Evolutionary conservation across 2,888 invertebrate genomes (phyloP), one percentile per base, ranked within the genome.

Genomic region (Melolontha melolontha): DNA sequence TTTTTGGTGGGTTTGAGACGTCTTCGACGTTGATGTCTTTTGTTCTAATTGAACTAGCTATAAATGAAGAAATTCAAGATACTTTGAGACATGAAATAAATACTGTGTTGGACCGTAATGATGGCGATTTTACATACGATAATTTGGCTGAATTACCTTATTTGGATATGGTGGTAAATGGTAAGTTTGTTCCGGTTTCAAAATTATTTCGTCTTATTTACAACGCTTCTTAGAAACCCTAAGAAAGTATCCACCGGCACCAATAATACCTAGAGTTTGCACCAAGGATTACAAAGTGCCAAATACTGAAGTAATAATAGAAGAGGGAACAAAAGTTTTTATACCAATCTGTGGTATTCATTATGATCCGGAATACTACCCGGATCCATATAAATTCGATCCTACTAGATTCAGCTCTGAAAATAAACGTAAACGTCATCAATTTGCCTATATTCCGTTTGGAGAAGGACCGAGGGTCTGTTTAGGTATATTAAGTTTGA

Each of bases 401-500:
- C 89, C 89, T 0, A 86, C 88, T 66, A 81, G 89, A 72, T 89
- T 89, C 76, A 81, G 79, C 44, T 85, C 85, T 17, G 83, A 84
- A 68, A 84, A 84, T 64, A 84, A 81, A 70, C 77, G 77, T n/a
- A 79, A 81, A 69, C 81, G 85, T 16, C 82, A 82, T 71, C 84
- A 85, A 29, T 85, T 83, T 70, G 82, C 84, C 4, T 87, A 84
- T 77, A 79, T 87, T 64, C 86, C 87, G 1, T 87, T 87, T 73
- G 87, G 87, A n/a, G 85, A 86, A 70, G 87, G 87, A 1, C 87
- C 87, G 10, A 81, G 87, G 66, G 84, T 83, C 71, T 87, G 87
- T 74, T 86, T 87, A 72, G 87, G 87, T 87, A 79, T 75, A 16
- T 11, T 27, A 5, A 5, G 5, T 10, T 12, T 14, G 0, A 49